Evolutionary conservation across 2,888 invertebrate species (phyloP).

Genomic region (Cryptocephalus primarius): DNA sequence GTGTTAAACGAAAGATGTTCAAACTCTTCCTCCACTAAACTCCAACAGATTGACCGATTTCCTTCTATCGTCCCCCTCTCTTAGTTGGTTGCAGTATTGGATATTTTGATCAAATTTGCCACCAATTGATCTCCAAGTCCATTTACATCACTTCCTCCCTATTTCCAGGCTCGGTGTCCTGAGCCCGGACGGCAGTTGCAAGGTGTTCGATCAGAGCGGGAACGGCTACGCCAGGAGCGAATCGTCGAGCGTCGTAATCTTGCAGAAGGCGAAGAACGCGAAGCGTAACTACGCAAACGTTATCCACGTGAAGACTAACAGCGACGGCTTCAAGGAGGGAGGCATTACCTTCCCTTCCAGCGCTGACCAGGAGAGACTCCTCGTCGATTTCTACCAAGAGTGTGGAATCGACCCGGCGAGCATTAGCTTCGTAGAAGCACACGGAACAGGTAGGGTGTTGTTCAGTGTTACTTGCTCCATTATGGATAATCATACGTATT

Average conservation of each 20-base stretch:
- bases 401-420: constrained; percentile 57
- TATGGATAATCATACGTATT: too few relatives aligned
- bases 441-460: constrained; percentile 65
- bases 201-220: constrained; percentile 78
- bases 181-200: constrained; percentile 76
- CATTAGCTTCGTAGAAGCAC: constrained; percentile 77
- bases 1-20: too few relatives aligned
- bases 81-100: too few relatives aligned
- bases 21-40: too few relatives aligned
- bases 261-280: constrained; percentile 53
- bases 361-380: constrained; percentile 48
- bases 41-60: too few relatives aligned
- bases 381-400: constrained; percentile 55
- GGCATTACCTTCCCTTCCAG: constrained; percentile 34
- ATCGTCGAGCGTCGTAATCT: constrained; percentile 54
- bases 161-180: constrained; percentile 58
- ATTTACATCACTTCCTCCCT: too few relatives aligned
- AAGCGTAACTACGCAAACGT: constrained; percentile 42
- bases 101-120: too few relatives aligned
- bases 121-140: too few relatives aligned
- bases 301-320: constrained; percentile 28
- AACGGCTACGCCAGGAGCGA: constrained; percentile 80
- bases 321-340: constrained; percentile 33
- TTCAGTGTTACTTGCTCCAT: too few relatives aligned
- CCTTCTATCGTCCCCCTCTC: too few relatives aligned